Evolutionary conservation across 1,140 invertebrate species (phyloP).

Genomic region (Ericerus pela): DNA sequence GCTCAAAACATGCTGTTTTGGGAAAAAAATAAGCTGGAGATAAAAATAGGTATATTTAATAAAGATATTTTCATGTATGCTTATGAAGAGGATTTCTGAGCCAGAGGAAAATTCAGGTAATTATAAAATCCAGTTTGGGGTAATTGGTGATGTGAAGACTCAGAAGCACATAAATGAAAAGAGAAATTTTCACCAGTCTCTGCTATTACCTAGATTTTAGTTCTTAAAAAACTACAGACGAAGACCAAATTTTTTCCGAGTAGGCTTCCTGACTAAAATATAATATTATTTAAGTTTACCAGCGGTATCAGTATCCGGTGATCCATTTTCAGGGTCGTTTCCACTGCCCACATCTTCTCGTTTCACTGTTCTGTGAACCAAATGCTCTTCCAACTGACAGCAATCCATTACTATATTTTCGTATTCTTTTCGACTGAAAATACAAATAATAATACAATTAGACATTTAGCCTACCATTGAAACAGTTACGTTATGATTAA

Average conservation of each 20-base stretch:
- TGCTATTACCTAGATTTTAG: too few relatives aligned
- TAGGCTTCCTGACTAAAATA: background rate
- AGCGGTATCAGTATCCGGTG: slow-evolving; percentile 65
- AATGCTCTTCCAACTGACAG: slow-evolving; percentile 64
- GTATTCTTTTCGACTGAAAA: slow-evolving; percentile 73
- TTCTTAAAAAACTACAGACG: too few relatives aligned
- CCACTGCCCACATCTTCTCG: slow-evolving; percentile 55
- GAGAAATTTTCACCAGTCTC: too few relatives aligned
- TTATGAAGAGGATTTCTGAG: too few relatives aligned
- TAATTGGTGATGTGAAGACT: too few relatives aligned
- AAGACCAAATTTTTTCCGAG: too few relatives aligned
- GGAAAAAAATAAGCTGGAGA: too few relatives aligned
- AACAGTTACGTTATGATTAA: too few relatives aligned
- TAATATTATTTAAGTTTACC: slow-evolving; percentile 38
- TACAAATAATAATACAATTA: background rate
- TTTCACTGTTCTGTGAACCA: slow-evolving; percentile 41
- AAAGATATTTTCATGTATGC: too few relatives aligned
- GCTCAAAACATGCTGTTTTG: slow-evolving; percentile 27
- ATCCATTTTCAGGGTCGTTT: slow-evolving; percentile 68
- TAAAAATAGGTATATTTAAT: too few relatives aligned
- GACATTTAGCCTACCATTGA: background rate
- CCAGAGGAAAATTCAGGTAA: too few relatives aligned
- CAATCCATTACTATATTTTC: slow-evolving; percentile 82
- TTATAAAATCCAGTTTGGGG: too few relatives aligned
- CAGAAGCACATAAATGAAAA: background rate